Percentiles rank a stretch among this genome's conserved stretches.
Evolutionary conservation across 2,888 invertebrate species (phyloP).

Genomic region (Lysandra coridon): DNA sequence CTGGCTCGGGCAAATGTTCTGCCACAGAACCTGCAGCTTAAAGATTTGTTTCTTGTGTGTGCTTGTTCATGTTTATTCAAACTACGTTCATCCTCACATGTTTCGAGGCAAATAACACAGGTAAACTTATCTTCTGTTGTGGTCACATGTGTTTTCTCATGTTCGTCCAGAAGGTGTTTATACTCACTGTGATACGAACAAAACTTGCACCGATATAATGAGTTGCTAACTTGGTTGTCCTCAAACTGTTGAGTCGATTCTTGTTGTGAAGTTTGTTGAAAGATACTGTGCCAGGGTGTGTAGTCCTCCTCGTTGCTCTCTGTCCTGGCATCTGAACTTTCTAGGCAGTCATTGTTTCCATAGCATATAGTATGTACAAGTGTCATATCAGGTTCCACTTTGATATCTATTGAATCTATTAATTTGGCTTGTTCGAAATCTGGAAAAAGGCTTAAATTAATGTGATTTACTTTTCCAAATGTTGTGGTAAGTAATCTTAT

Average conservation of each 20-base stretch:
- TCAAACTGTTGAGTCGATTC: constrained; percentile 3
- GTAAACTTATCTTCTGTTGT: not conserved
- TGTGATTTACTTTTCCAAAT: not conserved
- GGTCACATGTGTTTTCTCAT: constrained; percentile 3
- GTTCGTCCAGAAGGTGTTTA: not conserved
- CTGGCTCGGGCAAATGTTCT: not conserved
- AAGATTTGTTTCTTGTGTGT: not conserved
- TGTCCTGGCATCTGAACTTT: not conserved
- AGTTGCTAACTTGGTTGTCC: not conserved
- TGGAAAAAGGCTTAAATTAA: not conserved
- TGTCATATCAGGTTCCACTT: constrained; percentile 22
- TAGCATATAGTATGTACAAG: not conserved
- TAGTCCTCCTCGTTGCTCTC: not conserved
- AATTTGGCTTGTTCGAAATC: not conserved
- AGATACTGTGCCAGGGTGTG: not conserved
- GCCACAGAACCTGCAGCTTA: not conserved
- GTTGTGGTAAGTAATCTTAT: not conserved
- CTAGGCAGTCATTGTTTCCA: not conserved
- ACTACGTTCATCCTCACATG: not conserved
- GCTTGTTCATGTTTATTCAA: constrained; percentile 16
- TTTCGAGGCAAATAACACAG: constrained; percentile 1
- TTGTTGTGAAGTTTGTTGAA: not conserved
- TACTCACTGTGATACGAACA: constrained; percentile 12
- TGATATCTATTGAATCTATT: not conserved
- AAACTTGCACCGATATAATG: not conserved